A percentile compares a stretch with the other conserved stretches of the same genome.
Evolutionary conservation across 2,888 invertebrate species (phyloP).

Genomic region (Protonemura montana): DNA sequence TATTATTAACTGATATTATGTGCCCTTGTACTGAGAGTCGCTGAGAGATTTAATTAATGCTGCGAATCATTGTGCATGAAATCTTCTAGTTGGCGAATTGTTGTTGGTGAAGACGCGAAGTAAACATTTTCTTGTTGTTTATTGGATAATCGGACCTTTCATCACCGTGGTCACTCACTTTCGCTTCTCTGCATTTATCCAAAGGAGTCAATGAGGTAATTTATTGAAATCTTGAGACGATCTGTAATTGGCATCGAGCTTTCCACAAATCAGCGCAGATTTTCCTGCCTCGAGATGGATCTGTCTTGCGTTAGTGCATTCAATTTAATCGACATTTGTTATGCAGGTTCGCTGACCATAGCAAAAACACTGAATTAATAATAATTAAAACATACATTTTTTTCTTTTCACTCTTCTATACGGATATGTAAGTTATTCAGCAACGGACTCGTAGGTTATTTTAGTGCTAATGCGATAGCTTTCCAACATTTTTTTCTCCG

Average conservation of each 20-base stretch:
- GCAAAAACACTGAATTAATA: too few relatives aligned
- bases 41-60: background rate
- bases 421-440: too few relatives aligned
- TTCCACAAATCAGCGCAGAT: background rate
- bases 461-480: too few relatives aligned
- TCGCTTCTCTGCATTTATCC: background rate
- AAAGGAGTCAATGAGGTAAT: background rate
- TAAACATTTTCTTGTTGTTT: background rate
- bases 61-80: conserved; percentile 5
- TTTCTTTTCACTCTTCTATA: too few relatives aligned
- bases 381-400: too few relatives aligned
- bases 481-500: too few relatives aligned
- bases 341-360: too few relatives aligned
- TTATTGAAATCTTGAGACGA: background rate
- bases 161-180: background rate
- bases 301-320: too few relatives aligned
- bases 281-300: background rate
- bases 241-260: background rate
- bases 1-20: conserved; percentile 9
- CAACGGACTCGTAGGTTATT: too few relatives aligned
- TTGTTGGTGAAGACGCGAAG: background rate
- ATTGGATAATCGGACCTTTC: conserved; percentile 3
- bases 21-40: background rate
- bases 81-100: background rate
- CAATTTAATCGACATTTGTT: too few relatives aligned